Percentiles rank a stretch among this genome's conserved stretches.
These are phyloP conservation scores for Lutjanus argentimaculatus DNA, from an alignment of 2,797 vertebrate species.

Conservation along the genomic window DNA sequence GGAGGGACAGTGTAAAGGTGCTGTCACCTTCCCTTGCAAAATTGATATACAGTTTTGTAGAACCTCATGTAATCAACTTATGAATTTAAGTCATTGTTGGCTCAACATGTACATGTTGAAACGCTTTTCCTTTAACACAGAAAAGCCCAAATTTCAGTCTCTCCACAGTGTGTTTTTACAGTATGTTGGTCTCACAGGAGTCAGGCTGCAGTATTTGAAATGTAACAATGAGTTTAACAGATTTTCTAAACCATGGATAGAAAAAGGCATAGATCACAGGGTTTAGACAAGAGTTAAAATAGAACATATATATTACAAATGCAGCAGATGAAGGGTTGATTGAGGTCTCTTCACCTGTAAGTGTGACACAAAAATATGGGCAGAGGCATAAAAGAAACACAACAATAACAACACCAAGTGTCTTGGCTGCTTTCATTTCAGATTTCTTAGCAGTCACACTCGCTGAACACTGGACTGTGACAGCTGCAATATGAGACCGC, in stretches of 20 bases:
- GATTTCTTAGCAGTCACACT: not conserved
- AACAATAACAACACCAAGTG: slow-evolving; percentile 9
- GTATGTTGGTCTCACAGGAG: slow-evolving; percentile 23
- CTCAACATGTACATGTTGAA: too few relatives aligned
- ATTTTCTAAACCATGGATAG: slow-evolving; percentile 60
- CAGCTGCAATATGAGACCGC: not conserved
- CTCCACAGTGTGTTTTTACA: not conserved
- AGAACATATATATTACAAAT: slow-evolving; percentile 50
- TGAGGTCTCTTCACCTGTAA: not conserved
- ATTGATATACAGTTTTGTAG: too few relatives aligned
- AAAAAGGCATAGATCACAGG: slow-evolving; percentile 31
- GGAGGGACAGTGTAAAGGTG: too few relatives aligned
- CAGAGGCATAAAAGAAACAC: slow-evolving; percentile 45
- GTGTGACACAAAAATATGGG: slow-evolving; percentile 54
- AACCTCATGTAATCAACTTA: too few relatives aligned
- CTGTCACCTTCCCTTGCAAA: too few relatives aligned
- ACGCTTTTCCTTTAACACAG: too few relatives aligned
- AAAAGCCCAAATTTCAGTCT: too few relatives aligned
- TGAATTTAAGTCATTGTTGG: too few relatives aligned
- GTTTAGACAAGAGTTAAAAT: slow-evolving; percentile 65
- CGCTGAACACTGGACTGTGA: not conserved
- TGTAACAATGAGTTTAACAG: slow-evolving; percentile 44
- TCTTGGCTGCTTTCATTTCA: slow-evolving; percentile 2
- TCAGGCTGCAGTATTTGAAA: slow-evolving; percentile 36
- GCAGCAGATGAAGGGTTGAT: not conserved